A percentile compares a stretch with the other conserved stretches of the same genome.
Evolutionary conservation across 2,888 invertebrate genomes (phyloP).

Genomic region (Synanthedon formicaeformis): DNA sequence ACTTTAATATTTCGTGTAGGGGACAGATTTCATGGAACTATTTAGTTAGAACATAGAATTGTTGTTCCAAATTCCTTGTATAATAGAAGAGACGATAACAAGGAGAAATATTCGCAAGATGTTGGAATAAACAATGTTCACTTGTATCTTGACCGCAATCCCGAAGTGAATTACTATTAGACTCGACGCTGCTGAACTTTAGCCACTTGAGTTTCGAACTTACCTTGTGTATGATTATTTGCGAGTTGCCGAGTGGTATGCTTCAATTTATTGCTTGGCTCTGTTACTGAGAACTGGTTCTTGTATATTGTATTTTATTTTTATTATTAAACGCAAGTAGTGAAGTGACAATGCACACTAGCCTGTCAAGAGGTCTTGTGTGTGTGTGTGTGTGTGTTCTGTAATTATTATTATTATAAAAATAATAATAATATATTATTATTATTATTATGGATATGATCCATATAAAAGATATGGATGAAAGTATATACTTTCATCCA

Average conservation of each 20-base stretch:
- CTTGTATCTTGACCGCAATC: conserved; percentile 37
- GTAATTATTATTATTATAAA: no score
- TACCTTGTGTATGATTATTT: conserved; percentile 60
- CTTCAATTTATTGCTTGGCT: conserved; percentile 55
- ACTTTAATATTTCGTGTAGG: no score
- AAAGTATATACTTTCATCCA: no score
- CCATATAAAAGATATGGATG: no score
- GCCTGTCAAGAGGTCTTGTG: no score
- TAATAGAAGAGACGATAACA: neutral
- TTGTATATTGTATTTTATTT: neutral
- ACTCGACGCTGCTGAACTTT: conserved; percentile 37
- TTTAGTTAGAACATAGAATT: no score
- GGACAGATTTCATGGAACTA: no score
- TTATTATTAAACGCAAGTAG: neutral
- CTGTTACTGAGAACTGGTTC: conserved; percentile 6
- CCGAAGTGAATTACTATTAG: conserved; percentile 42
- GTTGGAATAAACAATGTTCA: conserved; percentile 8
- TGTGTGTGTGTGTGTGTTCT: no score
- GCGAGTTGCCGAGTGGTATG: conserved; percentile 39
- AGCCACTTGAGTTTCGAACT: conserved; percentile 26
- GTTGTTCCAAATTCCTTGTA: no score
- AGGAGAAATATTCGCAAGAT: neutral
- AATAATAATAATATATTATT: no score
- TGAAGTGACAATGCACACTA: no score
- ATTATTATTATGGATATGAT: no score